Evolutionary conservation across 2,113 vertebrate species (phyloP).

Genomic region (Ailuropoda melanoleuca): DNA sequence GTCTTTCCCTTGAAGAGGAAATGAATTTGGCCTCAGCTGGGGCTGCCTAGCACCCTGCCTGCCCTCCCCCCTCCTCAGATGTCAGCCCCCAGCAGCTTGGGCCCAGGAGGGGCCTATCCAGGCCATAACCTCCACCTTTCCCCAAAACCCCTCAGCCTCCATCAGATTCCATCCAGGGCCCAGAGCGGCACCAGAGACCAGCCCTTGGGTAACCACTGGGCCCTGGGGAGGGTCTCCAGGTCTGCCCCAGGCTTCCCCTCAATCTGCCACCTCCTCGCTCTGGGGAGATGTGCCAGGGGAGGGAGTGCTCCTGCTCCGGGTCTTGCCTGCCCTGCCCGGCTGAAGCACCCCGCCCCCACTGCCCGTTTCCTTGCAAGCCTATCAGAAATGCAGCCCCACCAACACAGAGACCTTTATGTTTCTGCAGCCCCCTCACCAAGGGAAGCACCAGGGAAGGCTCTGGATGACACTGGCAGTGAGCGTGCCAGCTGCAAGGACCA

Average conservation of each 20-base stretch:
- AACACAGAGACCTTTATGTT: neutral
- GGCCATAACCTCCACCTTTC: neutral
- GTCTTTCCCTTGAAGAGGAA: neutral
- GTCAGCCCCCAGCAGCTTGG: neutral
- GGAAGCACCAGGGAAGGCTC: neutral
- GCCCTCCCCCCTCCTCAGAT: neutral
- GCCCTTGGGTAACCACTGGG: neutral
- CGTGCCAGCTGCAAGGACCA: neutral
- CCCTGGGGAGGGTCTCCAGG: neutral
- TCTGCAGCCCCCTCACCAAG: neutral
- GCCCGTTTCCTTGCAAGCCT: neutral
- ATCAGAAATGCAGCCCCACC: neutral
- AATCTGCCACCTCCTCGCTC: neutral
- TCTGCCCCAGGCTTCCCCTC: neutral
- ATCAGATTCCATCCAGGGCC: neutral
- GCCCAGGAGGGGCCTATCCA: neutral
- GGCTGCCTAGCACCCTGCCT: neutral
- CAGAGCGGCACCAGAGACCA: neutral
- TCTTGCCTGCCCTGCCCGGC: neutral
- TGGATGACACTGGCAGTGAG: accelerated
- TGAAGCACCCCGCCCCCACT: no score
- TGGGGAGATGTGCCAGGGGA: accelerated
- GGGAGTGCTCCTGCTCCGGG: neutral
- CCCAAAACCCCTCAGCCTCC: neutral
- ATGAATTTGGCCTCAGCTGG: neutral